These are phyloP conservation scores for Andrena flavipes DNA, from an alignment of 2,888 invertebrate species.

Conservation along the genomic window DNA sequence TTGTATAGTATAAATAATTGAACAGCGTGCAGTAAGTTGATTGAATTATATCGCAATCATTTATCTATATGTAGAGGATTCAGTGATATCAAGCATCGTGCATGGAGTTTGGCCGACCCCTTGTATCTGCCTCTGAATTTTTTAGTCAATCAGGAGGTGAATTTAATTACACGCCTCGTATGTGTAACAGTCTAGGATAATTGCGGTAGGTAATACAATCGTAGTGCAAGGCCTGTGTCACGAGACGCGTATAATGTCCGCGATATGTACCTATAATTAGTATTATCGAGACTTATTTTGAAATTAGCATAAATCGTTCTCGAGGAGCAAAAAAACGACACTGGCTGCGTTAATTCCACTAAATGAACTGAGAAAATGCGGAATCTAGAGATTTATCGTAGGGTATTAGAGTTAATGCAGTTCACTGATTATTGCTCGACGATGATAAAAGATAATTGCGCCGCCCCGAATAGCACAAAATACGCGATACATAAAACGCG, in stretches of 20 bases:
- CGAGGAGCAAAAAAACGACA: neutral
- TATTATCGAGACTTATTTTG: slow-evolving; percentile 5
- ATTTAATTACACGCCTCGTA: slow-evolving; percentile 19
- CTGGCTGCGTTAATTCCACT: neutral
- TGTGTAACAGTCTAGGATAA: neutral
- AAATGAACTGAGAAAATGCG: neutral
- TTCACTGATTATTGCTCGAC: slow-evolving; percentile 23
- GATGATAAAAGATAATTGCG: slow-evolving; percentile 36
- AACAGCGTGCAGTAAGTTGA: too few species aligned
- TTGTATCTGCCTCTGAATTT: neutral
- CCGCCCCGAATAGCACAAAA: neutral
- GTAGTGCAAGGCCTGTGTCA: neutral
- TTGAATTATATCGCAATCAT: too few species aligned
- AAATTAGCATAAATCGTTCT: slow-evolving; percentile 31
- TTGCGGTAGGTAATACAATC: neutral
- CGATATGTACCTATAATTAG: slow-evolving; percentile 13
- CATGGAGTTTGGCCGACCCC: neutral
- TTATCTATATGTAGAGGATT: neutral
- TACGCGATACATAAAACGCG: slow-evolving; percentile 18
- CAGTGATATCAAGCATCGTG: neutral
- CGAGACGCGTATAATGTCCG: neutral
- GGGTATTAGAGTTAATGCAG: slow-evolving; percentile 13
- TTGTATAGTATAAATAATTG: too few species aligned
- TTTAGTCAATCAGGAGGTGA: neutral
- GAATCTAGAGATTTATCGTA: slow-evolving; percentile 19